A percentile compares a stretch with the other conserved stretches of the same genome.
Conservation (phyloP, 2,888 invertebrate genomes). For the Drosophila pegasa region DNA sequence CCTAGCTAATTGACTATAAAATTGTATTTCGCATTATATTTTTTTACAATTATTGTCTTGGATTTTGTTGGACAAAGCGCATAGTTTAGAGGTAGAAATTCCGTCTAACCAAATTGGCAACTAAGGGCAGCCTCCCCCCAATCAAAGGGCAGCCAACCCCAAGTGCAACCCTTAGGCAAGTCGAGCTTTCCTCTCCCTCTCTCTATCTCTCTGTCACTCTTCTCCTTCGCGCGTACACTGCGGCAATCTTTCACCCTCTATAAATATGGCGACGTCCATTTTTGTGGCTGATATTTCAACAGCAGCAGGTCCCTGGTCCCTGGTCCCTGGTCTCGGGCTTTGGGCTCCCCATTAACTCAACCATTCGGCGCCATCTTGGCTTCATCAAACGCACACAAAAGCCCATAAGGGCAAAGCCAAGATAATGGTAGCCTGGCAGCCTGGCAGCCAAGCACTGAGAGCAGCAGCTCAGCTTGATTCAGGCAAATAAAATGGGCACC, state of each 20-base stretch:
- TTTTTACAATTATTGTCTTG: slow-evolving; percentile 30
- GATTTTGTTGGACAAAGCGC: slow-evolving; percentile 29
- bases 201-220: background rate
- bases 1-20: background rate
- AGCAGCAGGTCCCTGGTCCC: slow-evolving; percentile 33
- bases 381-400: slow-evolving; percentile 80
- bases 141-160: slow-evolving; percentile 25
- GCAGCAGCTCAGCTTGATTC: slow-evolving; percentile 44
- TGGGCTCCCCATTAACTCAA: slow-evolving; percentile 56
- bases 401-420: slow-evolving; percentile 80
- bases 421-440: slow-evolving; percentile 60
- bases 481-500: slow-evolving; percentile 78
- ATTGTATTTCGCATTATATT: slow-evolving; percentile 10
- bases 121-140: slow-evolving; percentile 7
- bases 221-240: slow-evolving; percentile 26
- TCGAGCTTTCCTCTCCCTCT: slow-evolving; percentile 8
- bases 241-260: slow-evolving; percentile 37
- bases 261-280: slow-evolving; percentile 79
- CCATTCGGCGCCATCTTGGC: slow-evolving; percentile 78
- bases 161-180: slow-evolving; percentile 57
- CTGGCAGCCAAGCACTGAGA: slow-evolving; percentile 14
- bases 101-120: slow-evolving; percentile 43
- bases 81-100: slow-evolving; percentile 28
- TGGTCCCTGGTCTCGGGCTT: slow-evolving; percentile 9
- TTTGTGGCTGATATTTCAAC: slow-evolving; percentile 77